phyloP scores from a whole-genome alignment of 2,888 invertebrate genomes.

The Ramazzottius varieornatus region DNA sequence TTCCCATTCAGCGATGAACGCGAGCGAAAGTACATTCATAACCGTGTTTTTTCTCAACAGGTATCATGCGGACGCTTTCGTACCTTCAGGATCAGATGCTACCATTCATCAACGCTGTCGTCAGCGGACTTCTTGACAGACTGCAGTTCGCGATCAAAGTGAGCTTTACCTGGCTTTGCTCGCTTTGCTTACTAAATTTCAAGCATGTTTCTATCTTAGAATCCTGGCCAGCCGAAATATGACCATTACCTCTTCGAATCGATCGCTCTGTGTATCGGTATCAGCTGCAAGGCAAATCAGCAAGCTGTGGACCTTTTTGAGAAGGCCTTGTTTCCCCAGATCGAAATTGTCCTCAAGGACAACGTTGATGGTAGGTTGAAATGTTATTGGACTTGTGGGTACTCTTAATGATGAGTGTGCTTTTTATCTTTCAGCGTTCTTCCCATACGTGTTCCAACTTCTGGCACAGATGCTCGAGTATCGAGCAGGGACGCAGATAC shows the following conservation, averaged over 20 bases:
- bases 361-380: constrained; percentile 30
- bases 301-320: constrained; percentile 43
- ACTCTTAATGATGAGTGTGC: too few species aligned
- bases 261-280: constrained; percentile 38
- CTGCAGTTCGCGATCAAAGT: constrained; percentile 43
- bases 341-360: constrained; percentile 72
- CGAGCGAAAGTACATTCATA: too few species aligned
- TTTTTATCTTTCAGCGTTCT: constrained; percentile 73
- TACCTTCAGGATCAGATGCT: constrained; percentile 51
- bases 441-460: constrained; percentile 95
- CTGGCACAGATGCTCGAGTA: constrained; percentile 58
- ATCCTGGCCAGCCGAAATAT: constrained; percentile 81
- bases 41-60: constrained; percentile 26
- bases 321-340: constrained; percentile 69
- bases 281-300: background rate
- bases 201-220: constrained; percentile 28
- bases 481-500: constrained; percentile 10
- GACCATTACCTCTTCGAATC: constrained; percentile 96
- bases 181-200: constrained; percentile 5
- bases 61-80: constrained; percentile 64
- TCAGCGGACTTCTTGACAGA: constrained; percentile 59
- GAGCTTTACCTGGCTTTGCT: constrained; percentile 5
- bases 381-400: too few species aligned
- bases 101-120: constrained; percentile 46
- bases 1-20: too few species aligned